A percentile compares a stretch with the other conserved stretches of the same genome.
Evolutionary conservation across 2,888 invertebrate species (phyloP).

Genomic region (Belgica antarctica): DNA sequence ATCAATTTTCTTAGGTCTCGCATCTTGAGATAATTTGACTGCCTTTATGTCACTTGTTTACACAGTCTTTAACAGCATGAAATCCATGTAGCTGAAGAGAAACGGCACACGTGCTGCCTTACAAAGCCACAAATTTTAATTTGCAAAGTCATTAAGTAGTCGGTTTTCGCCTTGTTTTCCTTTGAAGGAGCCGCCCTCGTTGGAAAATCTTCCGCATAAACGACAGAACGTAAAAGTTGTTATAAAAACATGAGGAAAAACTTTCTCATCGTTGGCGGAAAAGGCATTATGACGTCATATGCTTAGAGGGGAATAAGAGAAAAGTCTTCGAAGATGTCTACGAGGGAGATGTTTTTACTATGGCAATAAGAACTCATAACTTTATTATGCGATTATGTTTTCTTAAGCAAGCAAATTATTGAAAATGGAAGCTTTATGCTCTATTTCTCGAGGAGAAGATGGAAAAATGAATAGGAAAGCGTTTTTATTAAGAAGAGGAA

Average conservation of each 20-base stretch:
- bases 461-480: conserved; percentile 1
- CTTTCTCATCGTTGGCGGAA: neutral
- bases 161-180: neutral
- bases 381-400: conserved; percentile 35
- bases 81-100: neutral
- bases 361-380: conserved; percentile 26
- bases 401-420: conserved; percentile 35
- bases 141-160: conserved; percentile 27
- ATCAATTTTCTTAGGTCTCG: neutral
- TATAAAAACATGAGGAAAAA: conserved; percentile 17
- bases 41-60: too few species aligned
- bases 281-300: conserved; percentile 17
- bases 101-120: neutral
- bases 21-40: too few species aligned
- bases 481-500: neutral
- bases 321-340: neutral
- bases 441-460: conserved; percentile 10
- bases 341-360: neutral
- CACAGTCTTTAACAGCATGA: too few species aligned
- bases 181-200: neutral
- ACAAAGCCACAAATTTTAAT: conserved; percentile 23
- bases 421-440: conserved; percentile 29
- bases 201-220: conserved; percentile 2
- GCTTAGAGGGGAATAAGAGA: neutral
- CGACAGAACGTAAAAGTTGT: conserved; percentile 2